Base-by-base conservation (phyloP, 37 sponge, comb jelly and placozoan genomes). In the Corticium candelabrum region DNA sequence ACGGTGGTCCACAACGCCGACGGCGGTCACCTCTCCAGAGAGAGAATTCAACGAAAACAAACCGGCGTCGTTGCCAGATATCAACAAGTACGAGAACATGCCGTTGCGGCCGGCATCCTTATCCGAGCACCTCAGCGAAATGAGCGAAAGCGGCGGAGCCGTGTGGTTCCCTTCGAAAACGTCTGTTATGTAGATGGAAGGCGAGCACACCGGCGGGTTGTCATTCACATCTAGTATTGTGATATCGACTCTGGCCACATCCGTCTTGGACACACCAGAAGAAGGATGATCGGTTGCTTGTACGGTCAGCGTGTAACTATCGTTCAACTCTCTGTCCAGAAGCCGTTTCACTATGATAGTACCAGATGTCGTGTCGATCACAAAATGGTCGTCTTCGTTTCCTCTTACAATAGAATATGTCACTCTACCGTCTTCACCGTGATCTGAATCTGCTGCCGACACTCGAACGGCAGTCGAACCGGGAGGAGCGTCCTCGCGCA, bases 401-500 rank as follows among this genome's bases (percentile, higher is more conserved):
- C 88, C 92, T 7, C 5, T 15, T 29, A 70, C 73, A 3, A 91
- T 85, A 31, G 78, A 34, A 39, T 91, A 91, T 2, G 70, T 38
- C 11, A 91, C 3, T 15, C 21, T 4, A 32, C 73, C 73, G 73
- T 70, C 31, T 36, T 85, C 71, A 0, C 88, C 88, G 0, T 87
- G 72, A 73, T 91, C 92, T 29, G 41, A 38, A 35, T 91, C 92
- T 1, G 76, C 82, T n/a, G 92, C 92, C 27, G 21, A n/a, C 0
- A 91, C 88, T 0, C 40, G 76, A 15, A 0, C 38, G n/a, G 40
- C 84, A 2, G 27, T 3, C 1, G 40, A 37, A 1, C 90, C 90
- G n/a, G 84, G 75, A 1, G 30, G 11, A 37, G 78, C 39, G 31
- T 81, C 75, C 76, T 91, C 92, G 41, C 40, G 39, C 3, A 91